These are phyloP conservation scores for Rhagoletis zephyria DNA, from an alignment of 1,140 invertebrate genomes.

Conservation along the genomic window DNA sequence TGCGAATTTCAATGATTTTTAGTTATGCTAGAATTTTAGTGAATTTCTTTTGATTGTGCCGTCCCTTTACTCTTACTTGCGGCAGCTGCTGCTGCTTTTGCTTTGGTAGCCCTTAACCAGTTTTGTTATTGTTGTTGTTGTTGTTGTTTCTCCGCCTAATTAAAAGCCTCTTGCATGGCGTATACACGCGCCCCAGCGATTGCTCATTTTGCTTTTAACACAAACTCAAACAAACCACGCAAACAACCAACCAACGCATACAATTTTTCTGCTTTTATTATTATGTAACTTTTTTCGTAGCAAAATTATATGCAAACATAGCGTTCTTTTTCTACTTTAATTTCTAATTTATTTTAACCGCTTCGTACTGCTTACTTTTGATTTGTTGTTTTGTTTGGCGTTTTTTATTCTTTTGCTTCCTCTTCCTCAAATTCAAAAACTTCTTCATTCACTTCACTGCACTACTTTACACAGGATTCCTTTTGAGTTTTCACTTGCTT, in stretches of 20 bases:
- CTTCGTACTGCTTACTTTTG: neutral
- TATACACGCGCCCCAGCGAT: neutral
- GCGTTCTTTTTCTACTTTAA: no score
- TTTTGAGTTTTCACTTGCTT: neutral
- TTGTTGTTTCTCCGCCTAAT: neutral
- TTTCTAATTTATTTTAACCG: no score
- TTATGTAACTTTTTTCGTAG: constrained; percentile 29
- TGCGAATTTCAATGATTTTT: neutral
- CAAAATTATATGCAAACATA: neutral
- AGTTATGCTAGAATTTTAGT: neutral
- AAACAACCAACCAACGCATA: neutral
- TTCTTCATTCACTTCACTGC: neutral
- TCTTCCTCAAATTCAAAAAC: neutral
- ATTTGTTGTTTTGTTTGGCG: neutral
- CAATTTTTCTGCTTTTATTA: constrained; percentile 33
- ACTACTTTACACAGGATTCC: neutral
- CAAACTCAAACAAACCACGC: neutral
- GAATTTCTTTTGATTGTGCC: neutral
- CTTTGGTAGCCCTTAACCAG: neutral
- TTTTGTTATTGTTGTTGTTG: neutral
- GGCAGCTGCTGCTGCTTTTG: neutral
- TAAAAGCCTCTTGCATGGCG: neutral
- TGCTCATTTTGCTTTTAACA: neutral
- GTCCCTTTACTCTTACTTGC: neutral
- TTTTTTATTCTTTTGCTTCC: neutral